Evolutionary conservation across 2,888 invertebrate genomes (phyloP).

Genomic region (Drosophila algonquin): DNA sequence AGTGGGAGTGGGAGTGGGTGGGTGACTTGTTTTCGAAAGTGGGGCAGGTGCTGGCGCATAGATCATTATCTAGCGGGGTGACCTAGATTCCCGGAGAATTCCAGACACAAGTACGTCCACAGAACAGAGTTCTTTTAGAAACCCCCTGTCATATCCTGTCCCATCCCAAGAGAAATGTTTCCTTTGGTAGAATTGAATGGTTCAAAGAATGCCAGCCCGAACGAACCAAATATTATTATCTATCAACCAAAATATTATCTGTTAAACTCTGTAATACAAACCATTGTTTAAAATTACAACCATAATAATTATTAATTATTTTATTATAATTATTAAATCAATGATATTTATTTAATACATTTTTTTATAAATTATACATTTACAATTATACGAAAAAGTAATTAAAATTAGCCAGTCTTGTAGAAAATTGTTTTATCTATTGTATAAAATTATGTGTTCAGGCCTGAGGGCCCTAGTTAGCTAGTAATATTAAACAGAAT

Average conservation of each 20-base stretch:
- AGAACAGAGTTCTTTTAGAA: not conserved
- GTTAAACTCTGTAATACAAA: not conserved
- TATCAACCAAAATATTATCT: not conserved
- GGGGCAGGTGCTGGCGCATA: conserved; percentile 32
- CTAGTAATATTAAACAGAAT: too few relatives aligned
- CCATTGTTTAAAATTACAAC: not conserved
- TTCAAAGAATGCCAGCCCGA: not conserved
- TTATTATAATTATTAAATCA: too few relatives aligned
- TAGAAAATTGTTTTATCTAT: too few relatives aligned
- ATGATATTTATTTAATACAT: too few relatives aligned
- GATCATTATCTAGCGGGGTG: conserved; percentile 30
- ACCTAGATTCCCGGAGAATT: conserved; percentile 30
- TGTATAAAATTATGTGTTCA: too few relatives aligned
- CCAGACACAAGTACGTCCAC: conserved; percentile 10
- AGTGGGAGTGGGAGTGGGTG: conserved; percentile 21
- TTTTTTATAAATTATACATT: too few relatives aligned
- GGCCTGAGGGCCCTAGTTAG: too few relatives aligned
- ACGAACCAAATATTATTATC: not conserved
- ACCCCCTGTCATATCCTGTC: not conserved
- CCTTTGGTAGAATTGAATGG: not conserved
- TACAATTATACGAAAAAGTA: too few relatives aligned
- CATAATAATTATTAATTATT: too few relatives aligned
- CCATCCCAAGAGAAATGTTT: not conserved
- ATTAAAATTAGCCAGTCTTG: too few relatives aligned
- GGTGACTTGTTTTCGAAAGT: conserved; percentile 38